phyloP scores from a whole-genome alignment of 2,797 vertebrate species.

The Alcedo quadribrachys region DNA sequence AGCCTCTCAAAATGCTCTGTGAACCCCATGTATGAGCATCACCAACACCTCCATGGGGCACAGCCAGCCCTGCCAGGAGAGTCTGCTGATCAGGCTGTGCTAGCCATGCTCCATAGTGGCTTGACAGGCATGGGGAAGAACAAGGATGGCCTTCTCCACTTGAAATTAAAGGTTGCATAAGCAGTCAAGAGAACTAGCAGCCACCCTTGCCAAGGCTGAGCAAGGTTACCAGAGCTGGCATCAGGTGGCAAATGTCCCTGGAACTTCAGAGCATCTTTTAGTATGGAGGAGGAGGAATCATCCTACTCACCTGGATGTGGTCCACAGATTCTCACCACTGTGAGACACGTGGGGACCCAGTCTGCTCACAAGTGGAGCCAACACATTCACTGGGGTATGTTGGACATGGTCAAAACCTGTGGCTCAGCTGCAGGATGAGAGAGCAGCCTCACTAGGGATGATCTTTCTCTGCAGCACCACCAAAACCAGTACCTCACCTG shows the following conservation, averaged over 20 bases:
- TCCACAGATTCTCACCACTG: not conserved
- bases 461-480: not conserved
- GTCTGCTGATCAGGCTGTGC: not conserved
- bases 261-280: not conserved
- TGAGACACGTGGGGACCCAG: fast-evolving
- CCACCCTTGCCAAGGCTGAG: not conserved
- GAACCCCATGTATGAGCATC: fast-evolving
- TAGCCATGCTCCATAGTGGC: not conserved
- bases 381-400: not conserved
- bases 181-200: not conserved
- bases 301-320: not conserved
- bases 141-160: not conserved
- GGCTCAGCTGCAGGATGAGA: fast-evolving
- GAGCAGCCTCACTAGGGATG: not conserved
- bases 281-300: not conserved
- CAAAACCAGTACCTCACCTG: not conserved
- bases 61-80: not conserved
- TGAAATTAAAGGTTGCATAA: not conserved
- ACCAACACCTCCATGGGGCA: fast-evolving
- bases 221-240: not conserved
- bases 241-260: not conserved
- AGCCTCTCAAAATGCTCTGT: not conserved
- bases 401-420: not conserved
- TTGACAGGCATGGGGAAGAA: not conserved
- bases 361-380: not conserved